Evolutionary conservation across 2,113 vertebrate species (phyloP).

Genomic region (Leuciscus idus): DNA sequence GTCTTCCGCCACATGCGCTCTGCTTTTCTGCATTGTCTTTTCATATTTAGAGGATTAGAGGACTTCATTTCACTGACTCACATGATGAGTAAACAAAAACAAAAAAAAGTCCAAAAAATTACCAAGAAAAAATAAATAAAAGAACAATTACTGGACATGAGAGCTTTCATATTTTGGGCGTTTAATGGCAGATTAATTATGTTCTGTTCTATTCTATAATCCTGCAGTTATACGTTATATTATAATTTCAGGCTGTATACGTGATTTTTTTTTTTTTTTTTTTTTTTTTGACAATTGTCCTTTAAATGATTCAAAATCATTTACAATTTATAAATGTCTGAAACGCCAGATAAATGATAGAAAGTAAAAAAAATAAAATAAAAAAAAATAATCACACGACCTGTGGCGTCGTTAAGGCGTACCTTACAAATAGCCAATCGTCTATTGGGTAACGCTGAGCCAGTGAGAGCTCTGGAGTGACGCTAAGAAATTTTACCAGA

Average conservation of each 20-base stretch:
- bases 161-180: background rate
- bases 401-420: background rate
- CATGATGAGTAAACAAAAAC: no score
- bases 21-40: no score
- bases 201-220: background rate
- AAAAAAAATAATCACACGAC: background rate
- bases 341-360: background rate
- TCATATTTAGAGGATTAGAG: no score
- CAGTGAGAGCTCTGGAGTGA: no score
- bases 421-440: background rate
- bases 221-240: no score
- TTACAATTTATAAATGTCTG: background rate
- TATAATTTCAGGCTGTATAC: no score
- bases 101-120: background rate
- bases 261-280: no score
- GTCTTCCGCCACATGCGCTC: no score
- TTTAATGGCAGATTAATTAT: background rate
- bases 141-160: background rate
- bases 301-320: background rate
- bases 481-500: background rate
- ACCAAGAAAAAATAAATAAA: background rate
- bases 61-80: no score
- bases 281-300: no score
- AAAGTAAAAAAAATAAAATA: background rate
- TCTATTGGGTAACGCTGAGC: background rate